phyloP scores from a whole-genome alignment of 2,888 invertebrate genomes.

The Apocheima hispidaria region DNA sequence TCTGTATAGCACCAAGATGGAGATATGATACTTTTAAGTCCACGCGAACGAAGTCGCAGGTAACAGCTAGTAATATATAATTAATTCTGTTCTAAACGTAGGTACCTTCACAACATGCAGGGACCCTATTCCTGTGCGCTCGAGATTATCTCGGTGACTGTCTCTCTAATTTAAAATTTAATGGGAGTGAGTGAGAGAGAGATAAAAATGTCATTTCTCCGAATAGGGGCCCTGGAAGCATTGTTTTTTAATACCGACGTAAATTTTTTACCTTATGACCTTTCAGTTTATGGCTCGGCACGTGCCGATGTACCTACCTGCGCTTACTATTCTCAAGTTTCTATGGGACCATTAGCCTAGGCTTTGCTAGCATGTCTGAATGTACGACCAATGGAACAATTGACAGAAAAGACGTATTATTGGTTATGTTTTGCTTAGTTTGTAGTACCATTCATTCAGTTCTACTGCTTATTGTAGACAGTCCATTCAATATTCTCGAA shows the following conservation, averaged over 20 bases:
- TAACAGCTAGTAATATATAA: no score
- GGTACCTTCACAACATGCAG: no score
- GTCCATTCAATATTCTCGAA: slow-evolving; percentile 15
- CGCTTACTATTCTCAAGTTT: slow-evolving; percentile 10
- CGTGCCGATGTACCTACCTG: slow-evolving; percentile 9
- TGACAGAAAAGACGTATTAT: slow-evolving; percentile 23
- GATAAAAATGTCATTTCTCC: no score
- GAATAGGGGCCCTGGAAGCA: no score
- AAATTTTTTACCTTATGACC: neutral
- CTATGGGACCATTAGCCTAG: slow-evolving; percentile 30
- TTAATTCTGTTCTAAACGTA: no score
- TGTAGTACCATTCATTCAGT: slow-evolving; percentile 15
- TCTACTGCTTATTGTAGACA: slow-evolving; percentile 23
- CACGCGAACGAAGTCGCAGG: no score
- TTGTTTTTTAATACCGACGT: slow-evolving; percentile 3
- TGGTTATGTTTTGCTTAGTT: slow-evolving; percentile 14
- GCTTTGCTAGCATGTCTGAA: slow-evolving; percentile 11
- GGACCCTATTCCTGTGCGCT: no score
- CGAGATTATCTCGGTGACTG: no score
- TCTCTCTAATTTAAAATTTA: no score
- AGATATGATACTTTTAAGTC: no score
- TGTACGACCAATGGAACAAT: slow-evolving; percentile 23
- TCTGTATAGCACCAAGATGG: no score
- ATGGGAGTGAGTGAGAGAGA: no score
- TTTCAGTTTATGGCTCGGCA: slow-evolving; percentile 13